Evolutionary conservation across 1,140 invertebrate species (phyloP), one percentile per base, ranked within the genome.

Genomic region (Temnothorax curvispinosus): DNA sequence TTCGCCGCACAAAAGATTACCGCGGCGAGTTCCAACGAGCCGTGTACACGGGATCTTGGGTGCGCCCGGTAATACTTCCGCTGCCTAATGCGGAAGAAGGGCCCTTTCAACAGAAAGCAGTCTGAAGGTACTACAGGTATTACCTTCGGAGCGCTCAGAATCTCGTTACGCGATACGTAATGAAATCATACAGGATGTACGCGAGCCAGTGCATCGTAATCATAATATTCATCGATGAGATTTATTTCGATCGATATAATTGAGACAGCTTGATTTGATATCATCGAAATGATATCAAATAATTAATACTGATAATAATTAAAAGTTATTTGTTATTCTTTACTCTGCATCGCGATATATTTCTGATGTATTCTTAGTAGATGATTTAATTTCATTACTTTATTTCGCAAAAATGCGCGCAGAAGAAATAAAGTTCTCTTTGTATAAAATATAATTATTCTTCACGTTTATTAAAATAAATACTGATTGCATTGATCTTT

Each of bases 1-100:
- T 62, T 75, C 80, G 80, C 69, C 80, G 69, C 67, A 84, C 80
- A 84, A 84, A 84, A 84, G 80, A 84, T 84, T 84, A 84, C 80
- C 69, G 41, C 80, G 69, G 69, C 69, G 69, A 84, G 54, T 84
- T 75, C 44, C 80, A 75, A 84, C 69, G 80, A 84, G 80, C 80
- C 80, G 32, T 84, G 54, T 62, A 71, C 80, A 84, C 80, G 80
- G 69, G 69, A 84, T 82, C 67, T 74, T 74, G 38, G 67, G 21
- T 27, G 54, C 65, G 67, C 80, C 35, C 38, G 67, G 41, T 74
- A 74, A 74, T 84, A 84, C 67, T 84, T 74, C 80, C 69, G 67
- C 80, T 60, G 54, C 69, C 80, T 84, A 84, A 84, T 84, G 69
- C 80, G 69, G 80, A 84, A 84, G 80, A 84, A 84, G 69, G 69